phyloP scores from a whole-genome alignment of 1,140 invertebrate genomes.

The Oscheius sp. region DNA sequence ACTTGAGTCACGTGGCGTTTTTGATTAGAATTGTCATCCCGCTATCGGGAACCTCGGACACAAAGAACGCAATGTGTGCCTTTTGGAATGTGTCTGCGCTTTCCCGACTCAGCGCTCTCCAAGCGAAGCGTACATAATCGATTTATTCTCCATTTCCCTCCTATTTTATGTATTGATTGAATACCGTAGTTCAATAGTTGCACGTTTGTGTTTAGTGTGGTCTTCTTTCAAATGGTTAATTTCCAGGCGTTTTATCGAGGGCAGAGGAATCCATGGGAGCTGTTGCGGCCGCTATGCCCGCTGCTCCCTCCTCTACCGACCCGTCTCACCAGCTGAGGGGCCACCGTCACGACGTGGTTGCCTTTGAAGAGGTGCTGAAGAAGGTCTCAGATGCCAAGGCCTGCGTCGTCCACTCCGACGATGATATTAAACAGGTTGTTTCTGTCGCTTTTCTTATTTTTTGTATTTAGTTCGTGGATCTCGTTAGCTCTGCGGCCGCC shows the following conservation, averaged over 20 bases:
- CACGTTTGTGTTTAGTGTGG: background rate
- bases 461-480: background rate
- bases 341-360: background rate
- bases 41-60: too few species aligned
- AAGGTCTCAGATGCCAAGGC: background rate
- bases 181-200: background rate
- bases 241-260: background rate
- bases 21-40: too few species aligned
- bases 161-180: background rate
- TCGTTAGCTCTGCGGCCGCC: background rate
- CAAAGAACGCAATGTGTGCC: too few species aligned
- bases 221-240: background rate
- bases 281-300: background rate
- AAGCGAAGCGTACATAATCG: background rate
- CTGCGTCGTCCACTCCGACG: background rate
- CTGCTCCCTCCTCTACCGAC: background rate
- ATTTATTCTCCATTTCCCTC: background rate
- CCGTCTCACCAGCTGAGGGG: background rate
- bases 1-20: too few species aligned
- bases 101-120: too few species aligned
- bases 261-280: background rate
- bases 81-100: too few species aligned
- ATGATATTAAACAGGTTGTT: slow-evolving; percentile 1
- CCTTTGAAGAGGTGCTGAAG: background rate
- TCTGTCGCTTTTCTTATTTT: background rate